These are phyloP conservation scores for Drosophila sechellia DNA, from an alignment of 1,140 invertebrate genomes.

Conservation along the genomic window DNA sequence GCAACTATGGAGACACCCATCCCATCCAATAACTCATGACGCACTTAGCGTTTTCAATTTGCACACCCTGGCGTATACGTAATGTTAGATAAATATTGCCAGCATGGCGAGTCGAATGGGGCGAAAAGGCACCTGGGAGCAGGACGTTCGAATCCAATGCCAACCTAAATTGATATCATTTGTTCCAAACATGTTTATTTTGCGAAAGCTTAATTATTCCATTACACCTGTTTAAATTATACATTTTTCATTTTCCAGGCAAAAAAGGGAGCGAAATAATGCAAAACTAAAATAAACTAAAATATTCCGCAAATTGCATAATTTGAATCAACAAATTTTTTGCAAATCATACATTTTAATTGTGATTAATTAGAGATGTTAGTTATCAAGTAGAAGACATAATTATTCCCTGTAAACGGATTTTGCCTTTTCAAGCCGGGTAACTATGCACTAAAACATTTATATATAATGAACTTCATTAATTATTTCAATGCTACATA, in stretches of 20 bases:
- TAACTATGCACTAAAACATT: background rate
- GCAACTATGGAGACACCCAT: constrained; percentile 19
- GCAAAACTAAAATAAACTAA: constrained; percentile 3
- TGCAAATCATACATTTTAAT: constrained; percentile 55
- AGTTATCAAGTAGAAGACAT: background rate
- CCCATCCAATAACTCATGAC: constrained; percentile 21
- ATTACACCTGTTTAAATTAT: constrained; percentile 39
- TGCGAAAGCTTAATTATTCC: constrained; percentile 69
- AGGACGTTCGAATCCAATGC: constrained; percentile 1
- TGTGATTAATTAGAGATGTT: constrained; percentile 51
- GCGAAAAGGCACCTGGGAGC: no score
- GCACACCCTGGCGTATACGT: constrained; percentile 54
- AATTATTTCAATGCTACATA: background rate
- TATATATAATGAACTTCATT: background rate
- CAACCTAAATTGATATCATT: constrained; percentile 50
- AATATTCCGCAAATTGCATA: constrained; percentile 30
- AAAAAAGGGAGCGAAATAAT: background rate
- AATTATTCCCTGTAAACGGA: no score
- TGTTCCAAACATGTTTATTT: constrained; percentile 51
- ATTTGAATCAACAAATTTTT: constrained; percentile 34
- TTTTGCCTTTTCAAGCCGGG: no score
- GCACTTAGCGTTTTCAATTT: constrained; percentile 73
- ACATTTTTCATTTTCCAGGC: constrained; percentile 11
- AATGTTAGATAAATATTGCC: constrained; percentile 60
- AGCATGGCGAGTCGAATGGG: background rate